phyloP scores from a whole-genome alignment of 2,113 vertebrate species.

The Varanus komodoensis region DNA sequence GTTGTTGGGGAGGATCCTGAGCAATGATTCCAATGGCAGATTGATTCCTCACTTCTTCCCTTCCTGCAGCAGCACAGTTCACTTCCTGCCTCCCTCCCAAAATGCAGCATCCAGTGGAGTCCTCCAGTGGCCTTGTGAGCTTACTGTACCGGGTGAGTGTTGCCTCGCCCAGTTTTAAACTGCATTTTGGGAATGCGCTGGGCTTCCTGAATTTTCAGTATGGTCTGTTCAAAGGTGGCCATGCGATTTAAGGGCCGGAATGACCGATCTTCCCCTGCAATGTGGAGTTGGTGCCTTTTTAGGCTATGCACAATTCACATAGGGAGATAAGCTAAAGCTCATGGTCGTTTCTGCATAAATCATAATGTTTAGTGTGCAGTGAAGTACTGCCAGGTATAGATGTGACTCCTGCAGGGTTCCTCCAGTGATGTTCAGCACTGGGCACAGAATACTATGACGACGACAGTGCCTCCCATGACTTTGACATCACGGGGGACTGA shows the following conservation, averaged over 20 bases:
- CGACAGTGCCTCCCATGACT: slow-evolving; percentile 52
- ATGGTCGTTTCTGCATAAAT: too few relatives aligned
- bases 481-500: slow-evolving; percentile 65
- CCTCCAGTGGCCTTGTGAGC: background rate
- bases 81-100: background rate
- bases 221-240: background rate
- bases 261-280: background rate
- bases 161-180: background rate
- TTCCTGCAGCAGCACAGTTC: background rate
- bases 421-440: slow-evolving; percentile 71
- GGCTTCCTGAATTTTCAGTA: background rate
- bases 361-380: too few relatives aligned
- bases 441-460: slow-evolving; percentile 67
- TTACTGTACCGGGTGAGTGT: background rate
- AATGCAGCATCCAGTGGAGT: background rate
- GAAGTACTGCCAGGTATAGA: background rate
- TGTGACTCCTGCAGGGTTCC: background rate
- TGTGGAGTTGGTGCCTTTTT: background rate
- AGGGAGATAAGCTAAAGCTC: background rate
- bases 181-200: background rate
- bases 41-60: too few relatives aligned
- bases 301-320: too few relatives aligned
- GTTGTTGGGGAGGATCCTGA: background rate
- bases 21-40: too few relatives aligned
- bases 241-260: too few relatives aligned